Evolutionary conservation across 2,113 vertebrate species (phyloP).

Genomic region (Cacatua alba): DNA sequence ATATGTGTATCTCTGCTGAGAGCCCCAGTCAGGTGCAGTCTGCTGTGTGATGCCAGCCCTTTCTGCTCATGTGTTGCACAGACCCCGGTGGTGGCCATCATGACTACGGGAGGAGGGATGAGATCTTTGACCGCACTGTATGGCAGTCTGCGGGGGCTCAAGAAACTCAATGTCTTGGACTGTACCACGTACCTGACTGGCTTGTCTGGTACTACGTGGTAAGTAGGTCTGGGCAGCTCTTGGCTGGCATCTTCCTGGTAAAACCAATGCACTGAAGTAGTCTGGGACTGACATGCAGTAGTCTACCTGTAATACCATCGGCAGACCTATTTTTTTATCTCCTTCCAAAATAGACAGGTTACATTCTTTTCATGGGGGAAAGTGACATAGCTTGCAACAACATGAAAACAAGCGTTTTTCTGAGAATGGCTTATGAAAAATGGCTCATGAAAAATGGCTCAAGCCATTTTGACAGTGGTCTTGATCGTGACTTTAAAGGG

Average conservation of each 20-base stretch:
- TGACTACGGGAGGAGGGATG: constrained; percentile 85
- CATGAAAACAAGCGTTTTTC: neutral
- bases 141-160: constrained; percentile 81
- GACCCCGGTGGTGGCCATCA: constrained; percentile 83
- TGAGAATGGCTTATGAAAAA: neutral
- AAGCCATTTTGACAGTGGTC: neutral
- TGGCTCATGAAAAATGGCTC: neutral
- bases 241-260: neutral
- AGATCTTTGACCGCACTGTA: constrained; percentile 83
- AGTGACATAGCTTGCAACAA: neutral
- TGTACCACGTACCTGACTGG: constrained; percentile 82
- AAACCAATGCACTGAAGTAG: neutral
- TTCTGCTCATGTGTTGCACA: constrained; percentile 23
- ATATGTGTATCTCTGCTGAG: neutral
- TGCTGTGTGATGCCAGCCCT: accelerated
- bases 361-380: neutral
- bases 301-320: neutral
- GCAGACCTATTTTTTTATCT: neutral
- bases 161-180: constrained; percentile 80
- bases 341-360: neutral
- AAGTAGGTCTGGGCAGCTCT: constrained; percentile 24
- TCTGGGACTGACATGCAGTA: neutral
- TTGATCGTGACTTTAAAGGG: neutral
- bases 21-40: neutral
- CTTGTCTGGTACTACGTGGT: constrained; percentile 91